phyloP scores from a whole-genome alignment of 2,888 invertebrate genomes.

The Lypha dubia region DNA sequence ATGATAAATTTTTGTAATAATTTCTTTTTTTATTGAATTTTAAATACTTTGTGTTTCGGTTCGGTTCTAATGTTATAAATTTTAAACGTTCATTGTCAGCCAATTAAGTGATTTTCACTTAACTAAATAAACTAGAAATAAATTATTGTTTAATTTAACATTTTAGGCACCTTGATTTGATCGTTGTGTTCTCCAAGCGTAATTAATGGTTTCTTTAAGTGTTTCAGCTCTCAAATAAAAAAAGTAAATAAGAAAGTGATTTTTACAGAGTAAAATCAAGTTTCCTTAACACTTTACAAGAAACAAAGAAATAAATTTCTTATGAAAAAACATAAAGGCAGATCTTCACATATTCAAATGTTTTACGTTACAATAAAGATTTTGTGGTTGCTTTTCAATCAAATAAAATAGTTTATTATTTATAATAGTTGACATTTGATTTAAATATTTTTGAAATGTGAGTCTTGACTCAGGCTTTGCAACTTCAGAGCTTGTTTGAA shows the following conservation, averaged over 20 bases:
- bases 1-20: slow-evolving; percentile 21
- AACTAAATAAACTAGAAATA: slow-evolving; percentile 25
- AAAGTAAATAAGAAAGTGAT: not conserved
- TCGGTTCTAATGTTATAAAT: not conserved
- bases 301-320: too few species aligned
- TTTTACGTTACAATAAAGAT: too few species aligned
- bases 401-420: too few species aligned
- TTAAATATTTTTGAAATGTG: too few species aligned
- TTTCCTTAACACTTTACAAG: too few species aligned
- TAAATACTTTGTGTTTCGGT: slow-evolving; percentile 20
- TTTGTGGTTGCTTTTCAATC: too few species aligned
- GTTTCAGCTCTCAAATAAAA: not conserved
- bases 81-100: slow-evolving; percentile 65
- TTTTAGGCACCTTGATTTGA: slow-evolving; percentile 50
- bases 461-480: too few species aligned
- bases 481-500: too few species aligned
- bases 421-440: too few species aligned
- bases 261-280: not conserved
- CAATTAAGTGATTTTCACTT: slow-evolving; percentile 56
- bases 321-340: too few species aligned
- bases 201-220: slow-evolving; percentile 36
- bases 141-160: slow-evolving; percentile 37
- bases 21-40: not conserved
- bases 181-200: not conserved
- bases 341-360: too few species aligned